These are phyloP conservation scores for Watsonalla binaria DNA, from an alignment of 2,888 invertebrate species.

Conservation along the genomic window DNA sequence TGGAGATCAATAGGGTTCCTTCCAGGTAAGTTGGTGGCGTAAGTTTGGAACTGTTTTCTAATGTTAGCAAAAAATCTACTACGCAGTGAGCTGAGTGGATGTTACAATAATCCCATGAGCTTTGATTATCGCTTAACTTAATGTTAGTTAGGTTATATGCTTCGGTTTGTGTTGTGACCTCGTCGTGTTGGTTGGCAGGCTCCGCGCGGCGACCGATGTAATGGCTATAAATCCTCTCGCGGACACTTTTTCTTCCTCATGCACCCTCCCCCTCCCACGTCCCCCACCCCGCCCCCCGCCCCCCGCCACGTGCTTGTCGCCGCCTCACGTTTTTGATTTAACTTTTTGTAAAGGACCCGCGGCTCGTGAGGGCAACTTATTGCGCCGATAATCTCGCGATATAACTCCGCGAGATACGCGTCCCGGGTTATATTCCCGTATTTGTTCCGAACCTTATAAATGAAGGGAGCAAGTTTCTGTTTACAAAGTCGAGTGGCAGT, in stretches of 20 bases:
- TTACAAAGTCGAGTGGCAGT: neutral
- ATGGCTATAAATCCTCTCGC: constrained; percentile 52
- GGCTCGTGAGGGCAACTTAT: constrained; percentile 32
- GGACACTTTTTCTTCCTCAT: constrained; percentile 34
- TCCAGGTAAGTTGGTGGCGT: no score
- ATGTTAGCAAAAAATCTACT: no score
- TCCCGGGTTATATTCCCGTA: constrained; percentile 6
- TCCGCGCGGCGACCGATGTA: constrained; percentile 27
- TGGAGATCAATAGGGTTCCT: no score
- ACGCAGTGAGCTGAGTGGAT: no score
- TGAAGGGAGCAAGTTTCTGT: neutral
- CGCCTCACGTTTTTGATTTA: constrained; percentile 68
- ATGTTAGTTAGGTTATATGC: neutral
- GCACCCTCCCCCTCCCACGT: constrained; percentile 7
- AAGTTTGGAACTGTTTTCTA: no score
- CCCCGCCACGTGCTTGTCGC: constrained; percentile 44
- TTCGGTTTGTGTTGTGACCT: neutral
- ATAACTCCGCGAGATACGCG: constrained; percentile 25
- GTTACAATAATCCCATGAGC: neutral
- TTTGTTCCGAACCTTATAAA: constrained; percentile 8
- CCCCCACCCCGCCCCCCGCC: constrained; percentile 8
- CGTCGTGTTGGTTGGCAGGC: constrained; percentile 25
- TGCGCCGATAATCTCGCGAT: constrained; percentile 43
- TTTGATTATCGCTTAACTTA: neutral
- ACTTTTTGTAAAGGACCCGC: constrained; percentile 48